Conservation (phyloP, 1,140 invertebrate species). For the Brachionus paranguensis region DNA sequence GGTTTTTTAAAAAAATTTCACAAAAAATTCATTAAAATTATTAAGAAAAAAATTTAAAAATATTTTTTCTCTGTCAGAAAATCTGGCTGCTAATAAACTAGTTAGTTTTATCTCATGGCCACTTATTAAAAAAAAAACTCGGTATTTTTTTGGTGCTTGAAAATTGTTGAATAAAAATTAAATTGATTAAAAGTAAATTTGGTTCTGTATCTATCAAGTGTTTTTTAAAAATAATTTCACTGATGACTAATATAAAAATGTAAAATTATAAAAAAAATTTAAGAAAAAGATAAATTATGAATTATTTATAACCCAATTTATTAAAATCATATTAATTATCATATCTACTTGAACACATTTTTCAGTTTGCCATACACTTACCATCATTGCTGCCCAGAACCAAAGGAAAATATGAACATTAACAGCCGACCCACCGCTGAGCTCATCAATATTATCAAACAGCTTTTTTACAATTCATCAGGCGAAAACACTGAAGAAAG, state of each 20-base stretch:
- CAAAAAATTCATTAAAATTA: too few species aligned
- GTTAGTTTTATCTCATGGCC: too few species aligned
- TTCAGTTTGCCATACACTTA: background rate
- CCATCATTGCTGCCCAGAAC: background rate
- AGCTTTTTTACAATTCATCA: background rate
- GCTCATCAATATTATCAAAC: slow-evolving; percentile 20
- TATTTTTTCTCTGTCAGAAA: too few species aligned
- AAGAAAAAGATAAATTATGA: background rate
- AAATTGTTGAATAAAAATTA: background rate
- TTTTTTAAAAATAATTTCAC: background rate
- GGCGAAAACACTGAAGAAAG: slow-evolving; percentile 32
- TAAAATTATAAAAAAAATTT: background rate
- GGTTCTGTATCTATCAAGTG: background rate
- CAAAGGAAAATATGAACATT: background rate
- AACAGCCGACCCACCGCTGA: background rate
- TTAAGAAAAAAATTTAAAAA: too few species aligned
- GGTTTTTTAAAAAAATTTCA: too few species aligned
- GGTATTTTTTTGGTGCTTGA: background rate
- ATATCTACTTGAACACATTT: slow-evolving; percentile 1
- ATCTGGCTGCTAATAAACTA: too few species aligned
- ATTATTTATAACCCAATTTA: background rate
- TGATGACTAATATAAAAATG: background rate
- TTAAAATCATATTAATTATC: slow-evolving; percentile 2
- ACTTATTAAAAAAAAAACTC: background rate
- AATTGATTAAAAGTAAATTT: background rate